A percentile compares a stretch with the other conserved stretches of the same genome.
These are phyloP conservation scores for Tetramorium bicarinatum DNA, from an alignment of 2,888 invertebrate species.

Conservation along the genomic window DNA sequence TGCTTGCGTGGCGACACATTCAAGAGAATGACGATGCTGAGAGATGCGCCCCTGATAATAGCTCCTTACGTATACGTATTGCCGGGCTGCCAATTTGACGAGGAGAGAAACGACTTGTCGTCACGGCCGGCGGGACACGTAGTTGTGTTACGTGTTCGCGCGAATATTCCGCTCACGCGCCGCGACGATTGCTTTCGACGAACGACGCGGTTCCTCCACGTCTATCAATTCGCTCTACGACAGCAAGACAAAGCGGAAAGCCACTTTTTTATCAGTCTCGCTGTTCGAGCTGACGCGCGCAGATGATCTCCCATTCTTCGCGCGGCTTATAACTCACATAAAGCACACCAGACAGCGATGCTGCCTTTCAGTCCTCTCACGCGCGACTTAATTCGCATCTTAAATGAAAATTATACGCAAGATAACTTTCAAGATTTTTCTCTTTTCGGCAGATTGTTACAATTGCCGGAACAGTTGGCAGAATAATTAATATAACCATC, in stretches of 20 bases:
- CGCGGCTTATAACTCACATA: background rate
- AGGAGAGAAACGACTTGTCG: constrained; percentile 61
- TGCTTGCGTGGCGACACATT: constrained; percentile 5
- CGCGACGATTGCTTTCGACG: constrained; percentile 67
- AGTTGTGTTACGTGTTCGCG: constrained; percentile 57
- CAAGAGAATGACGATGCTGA: constrained; percentile 61
- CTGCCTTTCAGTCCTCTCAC: background rate
- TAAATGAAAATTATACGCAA: background rate
- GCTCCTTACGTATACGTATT: constrained; percentile 45
- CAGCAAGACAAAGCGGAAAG: constrained; percentile 51
- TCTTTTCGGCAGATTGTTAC: background rate
- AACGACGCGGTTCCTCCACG: constrained; percentile 56
- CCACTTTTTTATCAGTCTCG: constrained; percentile 45
- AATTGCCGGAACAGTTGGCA: background rate
- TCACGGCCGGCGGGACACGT: constrained; percentile 37
- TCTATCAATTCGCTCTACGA: constrained; percentile 46
- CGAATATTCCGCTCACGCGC: constrained; percentile 67
- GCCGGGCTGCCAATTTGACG: constrained; percentile 71
- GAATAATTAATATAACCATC: background rate
- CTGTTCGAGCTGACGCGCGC: constrained; percentile 39
- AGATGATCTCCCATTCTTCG: constrained; percentile 20
- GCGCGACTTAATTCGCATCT: background rate
- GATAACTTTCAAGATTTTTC: background rate
- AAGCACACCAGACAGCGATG: background rate
- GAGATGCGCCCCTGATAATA: constrained; percentile 40